These are phyloP conservation scores for Amia ocellicauda DNA, from an alignment of 2,113 vertebrate species.

Conservation along the genomic window DNA sequence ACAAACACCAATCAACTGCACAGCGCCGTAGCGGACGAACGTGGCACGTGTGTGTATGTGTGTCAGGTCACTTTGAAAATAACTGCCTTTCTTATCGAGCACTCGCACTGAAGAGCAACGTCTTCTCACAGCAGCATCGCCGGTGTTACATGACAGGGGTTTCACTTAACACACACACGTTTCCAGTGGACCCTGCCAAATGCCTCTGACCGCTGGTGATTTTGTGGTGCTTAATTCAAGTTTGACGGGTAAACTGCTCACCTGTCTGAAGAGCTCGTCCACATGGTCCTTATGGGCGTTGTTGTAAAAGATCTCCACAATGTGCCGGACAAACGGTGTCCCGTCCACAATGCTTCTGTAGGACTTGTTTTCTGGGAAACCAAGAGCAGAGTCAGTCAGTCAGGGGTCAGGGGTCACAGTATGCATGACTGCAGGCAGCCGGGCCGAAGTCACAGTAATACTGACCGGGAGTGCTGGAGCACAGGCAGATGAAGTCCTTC, in stretches of 20 bases:
- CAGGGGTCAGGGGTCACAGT: neutral
- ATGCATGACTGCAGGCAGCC: neutral
- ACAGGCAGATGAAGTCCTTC: constrained; percentile 74
- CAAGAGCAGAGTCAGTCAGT: neutral
- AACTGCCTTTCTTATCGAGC: neutral
- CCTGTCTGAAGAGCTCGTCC: constrained; percentile 70
- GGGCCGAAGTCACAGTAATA: neutral
- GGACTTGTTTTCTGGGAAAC: constrained; percentile 60
- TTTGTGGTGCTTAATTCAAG: too few relatives aligned
- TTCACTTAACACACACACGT: too few relatives aligned
- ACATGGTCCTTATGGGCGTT: constrained; percentile 45
- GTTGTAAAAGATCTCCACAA: constrained; percentile 51
- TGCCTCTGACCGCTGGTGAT: too few relatives aligned
- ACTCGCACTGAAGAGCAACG: too few relatives aligned
- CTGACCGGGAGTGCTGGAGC: constrained; percentile 72
- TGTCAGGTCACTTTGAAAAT: neutral
- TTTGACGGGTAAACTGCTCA: constrained; percentile 21
- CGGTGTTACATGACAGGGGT: too few relatives aligned
- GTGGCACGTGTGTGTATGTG: neutral
- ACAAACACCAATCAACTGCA: too few relatives aligned
- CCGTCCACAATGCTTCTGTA: constrained; percentile 36
- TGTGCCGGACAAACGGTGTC: constrained; percentile 57
- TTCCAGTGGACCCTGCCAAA: too few relatives aligned
- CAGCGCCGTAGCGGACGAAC: neutral
- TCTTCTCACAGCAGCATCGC: too few relatives aligned